Conservation (phyloP, 2,888 invertebrate species). For the Trypoxylon attenuatum region DNA sequence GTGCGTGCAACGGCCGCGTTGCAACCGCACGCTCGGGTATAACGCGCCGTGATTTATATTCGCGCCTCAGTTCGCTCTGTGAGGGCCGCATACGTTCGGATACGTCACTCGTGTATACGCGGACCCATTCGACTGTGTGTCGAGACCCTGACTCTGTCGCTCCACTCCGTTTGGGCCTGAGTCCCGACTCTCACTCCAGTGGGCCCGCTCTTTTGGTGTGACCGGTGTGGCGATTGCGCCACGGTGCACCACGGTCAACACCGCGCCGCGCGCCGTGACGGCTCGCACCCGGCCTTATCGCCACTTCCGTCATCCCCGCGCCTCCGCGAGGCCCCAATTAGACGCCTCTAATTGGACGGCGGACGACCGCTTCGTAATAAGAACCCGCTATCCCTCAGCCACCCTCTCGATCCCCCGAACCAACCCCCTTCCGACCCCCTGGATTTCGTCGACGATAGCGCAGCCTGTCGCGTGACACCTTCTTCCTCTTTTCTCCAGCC, state of each 20-base stretch:
- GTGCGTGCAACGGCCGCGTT: conserved; percentile 40
- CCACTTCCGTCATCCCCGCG: conserved; percentile 58
- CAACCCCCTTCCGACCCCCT: conserved; percentile 10
- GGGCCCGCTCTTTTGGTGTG: conserved; percentile 35
- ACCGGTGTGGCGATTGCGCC: no score
- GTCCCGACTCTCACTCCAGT: conserved; percentile 3
- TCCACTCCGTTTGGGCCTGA: background rate
- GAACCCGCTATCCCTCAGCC: conserved; percentile 40
- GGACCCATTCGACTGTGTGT: conserved; percentile 38
- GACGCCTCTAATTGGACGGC: conserved; percentile 60
- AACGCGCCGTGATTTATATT: conserved; percentile 66
- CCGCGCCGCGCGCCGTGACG: conserved; percentile 50
- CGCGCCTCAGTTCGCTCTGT: conserved; percentile 62
- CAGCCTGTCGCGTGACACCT: conserved; percentile 45
- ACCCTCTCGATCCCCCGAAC: conserved; percentile 11
- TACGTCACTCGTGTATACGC: conserved; percentile 53
- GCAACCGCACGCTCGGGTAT: conserved; percentile 49
- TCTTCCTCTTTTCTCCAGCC: conserved; percentile 1
- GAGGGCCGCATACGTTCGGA: conserved; percentile 63
- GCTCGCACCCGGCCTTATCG: conserved; percentile 54
- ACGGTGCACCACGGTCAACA: no score
- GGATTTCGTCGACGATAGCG: conserved; percentile 19
- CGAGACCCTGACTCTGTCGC: background rate
- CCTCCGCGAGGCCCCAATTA: conserved; percentile 55
- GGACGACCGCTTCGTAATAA: conserved; percentile 53